Evolutionary conservation across 2,797 vertebrate genomes (phyloP).

Genomic region (Acomys russatus): DNA sequence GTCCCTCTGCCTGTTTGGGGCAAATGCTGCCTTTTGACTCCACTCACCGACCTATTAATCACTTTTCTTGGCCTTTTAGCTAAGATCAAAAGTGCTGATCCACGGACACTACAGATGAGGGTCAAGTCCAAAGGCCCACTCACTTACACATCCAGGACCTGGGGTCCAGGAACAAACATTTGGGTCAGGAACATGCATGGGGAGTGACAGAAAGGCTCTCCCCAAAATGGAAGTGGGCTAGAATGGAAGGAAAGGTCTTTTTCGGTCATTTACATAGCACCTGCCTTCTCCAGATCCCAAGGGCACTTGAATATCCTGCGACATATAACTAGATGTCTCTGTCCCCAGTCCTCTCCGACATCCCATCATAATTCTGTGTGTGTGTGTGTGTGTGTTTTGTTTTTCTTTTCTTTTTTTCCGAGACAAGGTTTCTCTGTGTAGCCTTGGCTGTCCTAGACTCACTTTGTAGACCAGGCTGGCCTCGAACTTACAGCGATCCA

Average conservation of each 20-base stretch:
- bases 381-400: too few relatives aligned
- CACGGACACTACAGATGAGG: neutral
- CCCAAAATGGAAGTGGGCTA: neutral
- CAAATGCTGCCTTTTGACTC: slow-evolving; percentile 50
- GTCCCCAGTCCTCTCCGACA: neutral
- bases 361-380: neutral
- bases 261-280: neutral
- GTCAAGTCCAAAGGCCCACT: neutral
- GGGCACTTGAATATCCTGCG: neutral
- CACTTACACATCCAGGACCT: neutral
- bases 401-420: too few relatives aligned
- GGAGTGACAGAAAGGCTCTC: neutral
- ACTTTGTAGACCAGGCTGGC: too few relatives aligned
- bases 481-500: too few relatives aligned
- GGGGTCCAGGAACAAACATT: neutral
- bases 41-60: slow-evolving; percentile 4
- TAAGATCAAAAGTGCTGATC: neutral
- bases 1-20: neutral
- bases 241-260: neutral
- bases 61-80: neutral
- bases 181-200: neutral
- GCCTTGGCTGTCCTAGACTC: too few relatives aligned
- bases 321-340: neutral
- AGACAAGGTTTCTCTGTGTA: too few relatives aligned
- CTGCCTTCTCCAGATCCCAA: neutral